These are phyloP conservation scores for Podotricha telesiphe DNA, from an alignment of 2,888 invertebrate species.

Conservation along the genomic window DNA sequence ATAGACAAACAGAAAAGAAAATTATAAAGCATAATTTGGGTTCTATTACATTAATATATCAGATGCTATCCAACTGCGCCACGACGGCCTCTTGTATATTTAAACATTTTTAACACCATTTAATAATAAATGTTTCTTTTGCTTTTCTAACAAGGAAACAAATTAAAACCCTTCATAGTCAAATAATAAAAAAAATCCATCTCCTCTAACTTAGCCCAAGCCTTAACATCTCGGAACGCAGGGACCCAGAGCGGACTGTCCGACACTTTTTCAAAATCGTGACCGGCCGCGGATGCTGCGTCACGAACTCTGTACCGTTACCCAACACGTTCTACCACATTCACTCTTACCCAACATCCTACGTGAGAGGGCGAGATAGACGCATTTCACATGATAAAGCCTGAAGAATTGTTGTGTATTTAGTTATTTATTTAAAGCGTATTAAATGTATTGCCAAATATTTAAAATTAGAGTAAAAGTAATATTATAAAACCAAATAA, in stretches of 20 bases:
- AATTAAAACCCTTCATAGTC: no score
- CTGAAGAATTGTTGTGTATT: constrained; percentile 39
- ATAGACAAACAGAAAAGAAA: no score
- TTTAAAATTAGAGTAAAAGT: neutral
- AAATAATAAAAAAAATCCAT: neutral
- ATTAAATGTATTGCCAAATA: constrained; percentile 24
- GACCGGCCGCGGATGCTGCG: constrained; percentile 72
- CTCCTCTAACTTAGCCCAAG: constrained; percentile 54
- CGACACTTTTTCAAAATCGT: constrained; percentile 83
- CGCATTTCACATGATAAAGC: constrained; percentile 36
- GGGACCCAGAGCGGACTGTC: constrained; percentile 63
- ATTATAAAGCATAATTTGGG: no score
- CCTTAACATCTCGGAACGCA: constrained; percentile 59
- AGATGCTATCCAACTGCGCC: no score
- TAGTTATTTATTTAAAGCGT: constrained; percentile 28
- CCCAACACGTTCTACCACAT: constrained; percentile 54
- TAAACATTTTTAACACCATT: no score
- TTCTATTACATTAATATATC: no score
- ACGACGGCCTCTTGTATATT: no score
- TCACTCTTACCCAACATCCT: constrained; percentile 55
- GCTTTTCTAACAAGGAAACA: no score
- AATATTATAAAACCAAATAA: no score
- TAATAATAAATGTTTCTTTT: no score
- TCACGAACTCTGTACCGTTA: constrained; percentile 81
- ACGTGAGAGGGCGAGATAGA: constrained; percentile 57